Evolutionary conservation across 2,113 vertebrate genomes (phyloP).

Genomic region (Pluvianellus socialis): DNA sequence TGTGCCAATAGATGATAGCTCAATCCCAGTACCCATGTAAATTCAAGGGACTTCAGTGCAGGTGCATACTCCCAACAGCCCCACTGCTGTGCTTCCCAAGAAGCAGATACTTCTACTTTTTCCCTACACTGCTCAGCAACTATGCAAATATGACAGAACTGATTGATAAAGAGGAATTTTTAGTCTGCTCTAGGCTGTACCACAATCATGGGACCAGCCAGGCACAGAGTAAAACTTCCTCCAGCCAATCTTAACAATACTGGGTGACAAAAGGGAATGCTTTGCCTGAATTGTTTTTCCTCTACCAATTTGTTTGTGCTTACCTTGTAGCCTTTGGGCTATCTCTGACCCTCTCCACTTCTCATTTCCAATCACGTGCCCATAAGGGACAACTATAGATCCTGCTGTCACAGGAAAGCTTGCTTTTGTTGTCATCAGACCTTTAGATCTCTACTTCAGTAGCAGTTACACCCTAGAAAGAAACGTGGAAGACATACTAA

Average conservation of each 20-base stretch:
- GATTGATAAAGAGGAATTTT: neutral
- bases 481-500: neutral
- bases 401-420: conserved; percentile 17
- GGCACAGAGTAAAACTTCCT: neutral
- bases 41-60: neutral
- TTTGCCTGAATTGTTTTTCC: neutral
- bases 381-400: conserved; percentile 77
- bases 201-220: neutral
- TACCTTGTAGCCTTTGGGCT: conserved; percentile 83
- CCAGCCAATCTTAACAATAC: neutral
- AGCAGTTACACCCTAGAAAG: neutral
- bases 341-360: conserved; percentile 87
- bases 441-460: neutral
- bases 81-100: neutral
- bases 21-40: neutral
- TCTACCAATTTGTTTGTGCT: neutral
- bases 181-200: neutral
- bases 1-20: neutral
- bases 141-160: neutral
- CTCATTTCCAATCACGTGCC: conserved; percentile 81
- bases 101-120: neutral
- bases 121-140: neutral
- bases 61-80: neutral
- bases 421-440: neutral
- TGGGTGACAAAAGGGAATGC: accelerated